Evolutionary conservation across 2,113 vertebrate species (phyloP), one percentile per base, ranked within the genome.

Genomic region (Carassius auratus): DNA sequence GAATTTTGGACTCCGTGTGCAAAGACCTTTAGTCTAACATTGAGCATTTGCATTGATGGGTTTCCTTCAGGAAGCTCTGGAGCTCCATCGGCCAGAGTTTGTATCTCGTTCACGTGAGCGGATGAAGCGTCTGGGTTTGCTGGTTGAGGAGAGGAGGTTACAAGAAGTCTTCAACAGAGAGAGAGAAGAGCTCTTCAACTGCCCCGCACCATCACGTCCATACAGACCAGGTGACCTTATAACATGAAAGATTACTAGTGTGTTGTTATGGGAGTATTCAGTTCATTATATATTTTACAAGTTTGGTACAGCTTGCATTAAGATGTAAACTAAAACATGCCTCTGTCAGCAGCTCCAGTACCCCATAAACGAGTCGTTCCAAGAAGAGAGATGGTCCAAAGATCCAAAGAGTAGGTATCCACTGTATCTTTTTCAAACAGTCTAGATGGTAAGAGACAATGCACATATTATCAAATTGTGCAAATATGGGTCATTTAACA

Each of bases 371-470:
- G 92, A 85, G 91, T 92, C 0, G 93, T 99, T 90, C 94, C 96
- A 48, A 96, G 93, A 92, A 96, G 92, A 83, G 98, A 99, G 92
- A 99, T 99, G 98, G 86, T 98, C 59, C 95, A 96, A 69, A 93
- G 97, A 5, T 97, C 97, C 74, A 99, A 96, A 94, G 92, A 94
- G 98, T 99, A 93, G 95, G 93, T 8, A 17, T 71, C 1, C 21
- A 59, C 38, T 13, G 8, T 69, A 1, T 55, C 19, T 2, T 42
- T 42, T n/a, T 36, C 48, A 26, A 55, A 30, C 26, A 17, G 57
- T 36, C 26, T 10, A 1, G 15, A 52, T 77, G 1, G 10, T 42
- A 5, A 59, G 17, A 59, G 30, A 77, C 5, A n/a, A 2, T 14
- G 8, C 4, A 21, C 12, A 15, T 19, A 3, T 52, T 61, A 23